phyloP scores from a whole-genome alignment of 2,113 vertebrate species.

The Hemiprocne comata region DNA sequence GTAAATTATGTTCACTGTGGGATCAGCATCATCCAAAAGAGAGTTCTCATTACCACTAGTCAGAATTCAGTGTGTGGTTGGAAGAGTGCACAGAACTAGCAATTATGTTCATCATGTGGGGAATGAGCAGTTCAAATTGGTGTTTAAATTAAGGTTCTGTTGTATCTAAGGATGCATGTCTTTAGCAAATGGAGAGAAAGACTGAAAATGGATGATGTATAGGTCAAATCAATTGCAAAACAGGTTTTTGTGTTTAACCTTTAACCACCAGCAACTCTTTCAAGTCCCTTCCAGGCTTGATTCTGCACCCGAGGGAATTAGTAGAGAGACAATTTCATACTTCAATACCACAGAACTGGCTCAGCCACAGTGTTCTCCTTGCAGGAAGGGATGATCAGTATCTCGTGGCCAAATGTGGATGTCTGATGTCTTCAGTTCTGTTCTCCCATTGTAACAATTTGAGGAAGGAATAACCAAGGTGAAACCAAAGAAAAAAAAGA shows the following conservation, averaged over 20 bases:
- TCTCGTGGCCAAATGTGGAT: background rate
- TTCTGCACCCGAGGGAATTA: background rate
- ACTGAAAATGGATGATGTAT: background rate
- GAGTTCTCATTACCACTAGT: background rate
- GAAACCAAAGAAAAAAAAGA: background rate
- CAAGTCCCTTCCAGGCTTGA: background rate
- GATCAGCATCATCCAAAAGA: background rate
- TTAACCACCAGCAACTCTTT: background rate
- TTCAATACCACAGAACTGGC: background rate
- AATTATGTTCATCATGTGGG: background rate
- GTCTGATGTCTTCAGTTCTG: background rate
- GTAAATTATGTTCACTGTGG: background rate
- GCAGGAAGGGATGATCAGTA: background rate
- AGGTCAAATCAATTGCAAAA: constrained; percentile 49
- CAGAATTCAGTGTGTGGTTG: background rate
- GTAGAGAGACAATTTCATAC: background rate
- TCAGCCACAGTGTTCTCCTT: background rate
- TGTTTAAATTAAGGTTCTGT: background rate
- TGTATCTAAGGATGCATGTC: background rate
- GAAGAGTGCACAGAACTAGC: background rate
- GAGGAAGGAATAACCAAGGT: background rate
- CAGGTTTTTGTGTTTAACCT: background rate
- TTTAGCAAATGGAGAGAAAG: background rate
- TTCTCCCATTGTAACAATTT: background rate
- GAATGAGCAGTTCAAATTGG: background rate